A percentile compares a stretch with the other conserved stretches of the same genome.
Conservation (phyloP, 2,113 vertebrate species). For the Anthoscopus minutus region DNA sequence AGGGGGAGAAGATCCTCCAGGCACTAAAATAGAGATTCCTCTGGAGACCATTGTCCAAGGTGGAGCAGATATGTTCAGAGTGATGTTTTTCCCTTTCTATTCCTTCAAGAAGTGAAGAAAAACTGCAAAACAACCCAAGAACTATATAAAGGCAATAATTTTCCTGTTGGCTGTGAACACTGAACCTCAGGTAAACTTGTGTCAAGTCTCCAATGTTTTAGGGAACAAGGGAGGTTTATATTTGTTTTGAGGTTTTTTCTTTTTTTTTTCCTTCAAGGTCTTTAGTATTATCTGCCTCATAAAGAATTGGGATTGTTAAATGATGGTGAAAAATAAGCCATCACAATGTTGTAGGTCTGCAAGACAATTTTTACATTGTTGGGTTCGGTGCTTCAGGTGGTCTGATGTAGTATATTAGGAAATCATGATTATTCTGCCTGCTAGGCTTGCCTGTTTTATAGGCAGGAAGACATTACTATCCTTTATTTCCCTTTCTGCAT, state of each 20-base stretch:
- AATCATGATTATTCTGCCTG: background rate
- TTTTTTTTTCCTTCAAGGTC: accelerated
- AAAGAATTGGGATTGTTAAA: background rate
- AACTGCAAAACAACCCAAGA: accelerated
- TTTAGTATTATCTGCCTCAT: background rate
- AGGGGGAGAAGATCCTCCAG: background rate
- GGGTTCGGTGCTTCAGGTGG: background rate
- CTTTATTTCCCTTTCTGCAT: background rate
- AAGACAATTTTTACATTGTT: background rate
- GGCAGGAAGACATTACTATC: background rate
- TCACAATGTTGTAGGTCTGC: background rate
- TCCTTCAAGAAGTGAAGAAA: background rate
- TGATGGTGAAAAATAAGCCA: background rate
- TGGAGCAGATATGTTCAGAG: background rate
- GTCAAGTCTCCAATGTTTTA: background rate
- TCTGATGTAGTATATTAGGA: background rate
- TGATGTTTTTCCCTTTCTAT: background rate
- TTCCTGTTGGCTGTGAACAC: background rate
- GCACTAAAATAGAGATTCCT: background rate
- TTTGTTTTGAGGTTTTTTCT: background rate
- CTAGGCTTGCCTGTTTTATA: background rate
- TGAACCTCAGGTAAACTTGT: background rate
- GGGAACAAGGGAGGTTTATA: background rate
- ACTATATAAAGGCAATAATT: background rate
- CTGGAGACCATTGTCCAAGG: background rate